A percentile compares a stretch with the other conserved stretches of the same genome.
Conservation (phyloP, 2,797 vertebrate genomes). For the Myripristis murdjan region DNA sequence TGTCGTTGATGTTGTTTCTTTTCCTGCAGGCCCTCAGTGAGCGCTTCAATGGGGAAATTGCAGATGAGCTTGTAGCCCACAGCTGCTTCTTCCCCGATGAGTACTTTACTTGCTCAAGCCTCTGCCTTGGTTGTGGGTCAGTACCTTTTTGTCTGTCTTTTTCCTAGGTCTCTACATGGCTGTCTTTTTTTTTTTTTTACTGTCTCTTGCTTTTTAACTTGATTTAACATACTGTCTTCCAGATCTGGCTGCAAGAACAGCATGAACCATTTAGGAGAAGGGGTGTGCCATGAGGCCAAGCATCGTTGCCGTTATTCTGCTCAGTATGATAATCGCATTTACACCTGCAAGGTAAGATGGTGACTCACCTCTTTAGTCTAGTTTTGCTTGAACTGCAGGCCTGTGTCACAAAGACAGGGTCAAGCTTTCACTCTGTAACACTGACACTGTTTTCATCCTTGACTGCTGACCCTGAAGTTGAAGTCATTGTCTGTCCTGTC, state of each 20-base stretch:
- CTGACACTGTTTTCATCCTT: neutral
- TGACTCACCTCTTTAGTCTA: neutral
- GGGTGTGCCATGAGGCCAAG: constrained; percentile 91
- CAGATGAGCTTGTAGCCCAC: constrained; percentile 93
- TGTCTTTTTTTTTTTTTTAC: neutral
- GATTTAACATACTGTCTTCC: constrained; percentile 13
- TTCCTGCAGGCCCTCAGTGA: constrained; percentile 92
- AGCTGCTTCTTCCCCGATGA: constrained; percentile 99
- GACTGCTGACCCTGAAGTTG: neutral
- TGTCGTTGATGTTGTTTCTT: constrained; percentile 5
- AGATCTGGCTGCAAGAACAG: constrained; percentile 98
- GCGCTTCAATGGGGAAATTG: constrained; percentile 96
- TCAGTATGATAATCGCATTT: constrained; percentile 97
- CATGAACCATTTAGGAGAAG: constrained; percentile 97
- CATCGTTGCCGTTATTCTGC: constrained; percentile 95
- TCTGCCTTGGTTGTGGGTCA: constrained; percentile 98
- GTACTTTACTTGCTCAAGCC: constrained; percentile 97
- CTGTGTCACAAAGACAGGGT: neutral
- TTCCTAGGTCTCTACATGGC: neutral
- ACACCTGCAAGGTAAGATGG: constrained; percentile 94
- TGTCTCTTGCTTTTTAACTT: neutral
- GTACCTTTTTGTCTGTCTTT: constrained; percentile 59
- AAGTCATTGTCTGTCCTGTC: constrained; percentile 25
- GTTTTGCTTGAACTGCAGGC: neutral
- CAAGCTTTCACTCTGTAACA: neutral